phyloP scores from a whole-genome alignment of 2,113 vertebrate genomes.

The Brachyistius frenatus region DNA sequence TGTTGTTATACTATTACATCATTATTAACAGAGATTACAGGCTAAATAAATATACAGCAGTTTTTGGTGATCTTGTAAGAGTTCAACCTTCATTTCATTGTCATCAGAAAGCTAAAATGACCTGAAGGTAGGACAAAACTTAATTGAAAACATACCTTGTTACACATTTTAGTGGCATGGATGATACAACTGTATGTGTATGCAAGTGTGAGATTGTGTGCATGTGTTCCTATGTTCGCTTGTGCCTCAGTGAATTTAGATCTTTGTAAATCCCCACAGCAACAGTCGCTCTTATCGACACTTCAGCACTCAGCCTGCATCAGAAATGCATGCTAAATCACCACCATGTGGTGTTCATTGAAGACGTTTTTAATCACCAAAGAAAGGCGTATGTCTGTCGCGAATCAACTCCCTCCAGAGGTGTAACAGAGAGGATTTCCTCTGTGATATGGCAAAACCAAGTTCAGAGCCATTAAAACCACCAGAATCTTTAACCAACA shows the following conservation, averaged over 20 bases:
- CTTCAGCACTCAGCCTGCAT: slow-evolving; percentile 18
- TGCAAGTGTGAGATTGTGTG: slow-evolving; percentile 1
- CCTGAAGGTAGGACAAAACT: neutral
- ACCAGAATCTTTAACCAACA: slow-evolving; percentile 40
- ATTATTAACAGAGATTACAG: neutral
- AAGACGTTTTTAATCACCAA: slow-evolving; percentile 35
- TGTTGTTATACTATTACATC: neutral
- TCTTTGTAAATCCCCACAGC: slow-evolving; percentile 37
- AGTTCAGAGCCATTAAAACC: slow-evolving; percentile 36
- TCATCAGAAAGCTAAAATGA: neutral
- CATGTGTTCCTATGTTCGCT: slow-evolving; percentile 5
- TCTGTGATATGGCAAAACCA: slow-evolving; percentile 28
- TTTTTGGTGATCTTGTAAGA: neutral
- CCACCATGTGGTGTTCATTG: slow-evolving; percentile 20
- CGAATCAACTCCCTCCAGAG: slow-evolving; percentile 2
- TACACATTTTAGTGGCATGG: neutral
- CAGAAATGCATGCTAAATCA: slow-evolving; percentile 21
- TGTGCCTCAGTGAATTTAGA: slow-evolving; percentile 7
- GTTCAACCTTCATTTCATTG: neutral
- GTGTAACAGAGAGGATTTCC: slow-evolving; percentile 33
- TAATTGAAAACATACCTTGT: neutral
- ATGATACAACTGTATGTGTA: neutral
- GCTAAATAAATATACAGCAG: neutral
- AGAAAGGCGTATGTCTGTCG: slow-evolving; percentile 13
- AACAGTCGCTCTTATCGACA: slow-evolving; percentile 39